Conservation (phyloP, 2,113 vertebrate genomes). For the Dendropsophus ebraccatus region DNA sequence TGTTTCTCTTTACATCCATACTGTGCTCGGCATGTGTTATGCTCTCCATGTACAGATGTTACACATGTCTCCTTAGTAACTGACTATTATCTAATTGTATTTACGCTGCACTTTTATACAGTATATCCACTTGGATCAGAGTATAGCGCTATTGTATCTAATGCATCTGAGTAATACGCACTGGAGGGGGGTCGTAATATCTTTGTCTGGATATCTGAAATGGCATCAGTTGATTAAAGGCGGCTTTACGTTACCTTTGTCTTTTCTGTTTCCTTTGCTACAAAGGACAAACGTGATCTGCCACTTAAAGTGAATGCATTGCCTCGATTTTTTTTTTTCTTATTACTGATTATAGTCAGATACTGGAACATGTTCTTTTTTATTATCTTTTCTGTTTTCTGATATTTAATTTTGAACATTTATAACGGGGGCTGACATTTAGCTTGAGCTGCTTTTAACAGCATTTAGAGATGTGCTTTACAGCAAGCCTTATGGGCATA, state of each 20-base stretch:
- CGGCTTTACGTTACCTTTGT: neutral
- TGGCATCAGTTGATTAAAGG: neutral
- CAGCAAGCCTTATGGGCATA: no score
- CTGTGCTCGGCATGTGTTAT: neutral
- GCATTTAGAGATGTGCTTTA: no score
- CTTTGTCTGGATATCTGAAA: neutral
- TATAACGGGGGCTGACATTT: no score
- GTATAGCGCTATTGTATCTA: neutral
- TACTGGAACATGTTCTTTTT: no score
- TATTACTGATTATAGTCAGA: no score
- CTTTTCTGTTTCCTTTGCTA: neutral
- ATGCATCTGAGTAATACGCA: neutral
- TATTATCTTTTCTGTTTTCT: no score
- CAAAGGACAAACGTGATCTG: neutral
- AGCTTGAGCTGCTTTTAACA: no score
- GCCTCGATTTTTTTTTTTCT: no score
- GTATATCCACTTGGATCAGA: neutral
- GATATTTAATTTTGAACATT: no score
- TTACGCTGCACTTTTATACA: neutral
- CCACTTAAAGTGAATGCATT: no score
- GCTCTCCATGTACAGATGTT: neutral
- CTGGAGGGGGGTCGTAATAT: neutral
- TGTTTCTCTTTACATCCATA: neutral
- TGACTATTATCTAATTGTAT: conserved; percentile 9
- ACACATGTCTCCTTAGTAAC: conserved; percentile 21